Evolutionary conservation across 2,113 vertebrate genomes (phyloP), one percentile per base, ranked within the genome.

Genomic region (Xiphophorus hellerii): DNA sequence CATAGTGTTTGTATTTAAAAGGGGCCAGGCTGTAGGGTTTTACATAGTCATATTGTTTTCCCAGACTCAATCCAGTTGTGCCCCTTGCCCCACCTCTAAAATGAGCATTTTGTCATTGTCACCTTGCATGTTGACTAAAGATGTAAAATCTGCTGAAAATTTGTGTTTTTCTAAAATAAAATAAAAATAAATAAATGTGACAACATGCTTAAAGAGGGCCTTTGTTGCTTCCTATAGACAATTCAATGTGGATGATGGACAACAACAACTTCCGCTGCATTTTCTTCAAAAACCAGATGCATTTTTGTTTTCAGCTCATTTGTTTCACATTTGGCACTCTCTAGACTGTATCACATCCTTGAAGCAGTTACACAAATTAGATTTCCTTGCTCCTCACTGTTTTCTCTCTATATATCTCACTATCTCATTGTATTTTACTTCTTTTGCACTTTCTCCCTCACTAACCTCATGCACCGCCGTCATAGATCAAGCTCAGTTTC

Each of bases 401-500:
- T 64, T 54, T 63, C 29, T 42, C 2, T 30, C 13, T 64, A 13
- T 48, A 72, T 74, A 58, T 71, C 35, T 29, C 29, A 31, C 13
- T 20, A 29, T 60, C 62, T 74, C 3, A 29, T 28, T 62, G 17
- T 22, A 35, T 71, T 68, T 62, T 33, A 54, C 82, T 54, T 65
- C 54, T 74, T 62, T 82, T 39, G 76, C 51, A 44, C 73, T 65
- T 74, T 62, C 31, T 29, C 67, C 74, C 29, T 58, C 3, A 62
- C 64, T 39, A 70, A 74, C 68, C 37, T 75, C 76, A 77, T 61
- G 51, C 13, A 48, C 64, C 74, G 69, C 66, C 64, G 70, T 77
- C 81, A 75, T 31, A 73, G 70, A 78, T 67, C 65, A 42, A 74
- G 71, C 78, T 82, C 66, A 13, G 76, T 89, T 89, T 84, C 87